Conservation (phyloP, 2,113 vertebrate species). For the Capra hircus region DNA sequence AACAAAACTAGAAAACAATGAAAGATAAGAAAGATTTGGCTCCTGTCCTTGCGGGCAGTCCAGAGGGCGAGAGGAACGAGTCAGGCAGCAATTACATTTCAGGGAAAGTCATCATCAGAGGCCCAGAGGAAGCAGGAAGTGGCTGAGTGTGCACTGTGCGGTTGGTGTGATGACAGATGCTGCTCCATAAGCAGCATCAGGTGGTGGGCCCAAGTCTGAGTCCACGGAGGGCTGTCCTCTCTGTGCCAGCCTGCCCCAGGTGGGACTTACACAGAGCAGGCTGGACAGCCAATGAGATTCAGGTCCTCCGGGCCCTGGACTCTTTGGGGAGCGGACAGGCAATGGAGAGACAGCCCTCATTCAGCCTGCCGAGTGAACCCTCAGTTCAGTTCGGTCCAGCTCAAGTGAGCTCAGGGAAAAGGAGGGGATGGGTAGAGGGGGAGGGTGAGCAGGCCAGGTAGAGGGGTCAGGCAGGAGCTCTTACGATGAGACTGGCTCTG, state of each 20-base stretch:
- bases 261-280: neutral
- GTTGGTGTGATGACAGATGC: accelerated
- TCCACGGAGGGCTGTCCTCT: neutral
- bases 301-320: neutral
- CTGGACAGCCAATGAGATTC: conserved; percentile 13
- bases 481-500: neutral
- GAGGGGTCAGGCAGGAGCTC: neutral
- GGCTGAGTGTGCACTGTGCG: accelerated
- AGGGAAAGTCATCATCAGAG: neutral
- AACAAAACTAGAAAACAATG: neutral
- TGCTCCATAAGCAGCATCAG: neutral
- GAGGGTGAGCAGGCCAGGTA: neutral
- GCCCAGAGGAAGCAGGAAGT: neutral
- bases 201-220: neutral
- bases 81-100: neutral
- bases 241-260: neutral
- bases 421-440: neutral
- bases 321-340: neutral
- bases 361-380: neutral
- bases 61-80: neutral
- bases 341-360: neutral
- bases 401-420: neutral
- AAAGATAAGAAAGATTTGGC: neutral
- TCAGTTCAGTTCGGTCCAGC: neutral
- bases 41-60: neutral